A percentile compares a stretch with the other conserved stretches of the same genome.
phyloP scores from a whole-genome alignment of 1,140 invertebrate genomes.

The Leptopilina boulardi region DNA sequence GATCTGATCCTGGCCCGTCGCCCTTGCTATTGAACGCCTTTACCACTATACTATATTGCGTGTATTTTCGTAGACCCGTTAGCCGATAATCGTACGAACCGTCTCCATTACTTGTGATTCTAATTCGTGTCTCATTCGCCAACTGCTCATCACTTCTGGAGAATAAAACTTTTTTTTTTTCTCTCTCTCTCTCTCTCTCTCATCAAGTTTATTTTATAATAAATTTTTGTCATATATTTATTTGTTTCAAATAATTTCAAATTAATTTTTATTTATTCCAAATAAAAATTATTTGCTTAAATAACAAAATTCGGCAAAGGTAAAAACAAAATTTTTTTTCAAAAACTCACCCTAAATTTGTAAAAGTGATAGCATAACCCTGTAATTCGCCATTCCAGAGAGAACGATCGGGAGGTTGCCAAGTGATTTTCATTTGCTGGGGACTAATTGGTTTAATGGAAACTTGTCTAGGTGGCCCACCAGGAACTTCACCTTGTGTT shows the following conservation, averaged over 20 bases:
- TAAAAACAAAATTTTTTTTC: neutral
- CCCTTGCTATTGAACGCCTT: constrained; percentile 89
- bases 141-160: constrained; percentile 67
- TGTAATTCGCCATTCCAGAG: constrained; percentile 79
- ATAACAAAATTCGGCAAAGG: too few relatives aligned
- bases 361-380: constrained; percentile 81
- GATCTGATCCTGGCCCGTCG: constrained; percentile 83
- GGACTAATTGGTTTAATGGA: constrained; percentile 77
- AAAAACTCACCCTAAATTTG: constrained; percentile 68
- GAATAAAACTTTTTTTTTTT: constrained; percentile 27
- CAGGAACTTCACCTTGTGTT: constrained; percentile 81
- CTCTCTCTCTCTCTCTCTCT: too few relatives aligned
- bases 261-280: too few relatives aligned
- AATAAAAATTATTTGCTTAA: too few relatives aligned
- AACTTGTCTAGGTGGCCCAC: constrained; percentile 78
- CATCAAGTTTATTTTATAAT: neutral
- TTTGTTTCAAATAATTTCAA: neutral
- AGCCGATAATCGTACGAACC: constrained; percentile 78
- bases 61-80: constrained; percentile 85
- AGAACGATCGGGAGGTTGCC: constrained; percentile 78
- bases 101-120: constrained; percentile 74
- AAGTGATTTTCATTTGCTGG: constrained; percentile 78
- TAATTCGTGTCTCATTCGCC: constrained; percentile 74
- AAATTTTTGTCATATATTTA: too few relatives aligned
- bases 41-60: constrained; percentile 85